These are phyloP conservation scores for Chrysolina haemoptera DNA, from an alignment of 2,888 invertebrate genomes.

Conservation along the genomic window DNA sequence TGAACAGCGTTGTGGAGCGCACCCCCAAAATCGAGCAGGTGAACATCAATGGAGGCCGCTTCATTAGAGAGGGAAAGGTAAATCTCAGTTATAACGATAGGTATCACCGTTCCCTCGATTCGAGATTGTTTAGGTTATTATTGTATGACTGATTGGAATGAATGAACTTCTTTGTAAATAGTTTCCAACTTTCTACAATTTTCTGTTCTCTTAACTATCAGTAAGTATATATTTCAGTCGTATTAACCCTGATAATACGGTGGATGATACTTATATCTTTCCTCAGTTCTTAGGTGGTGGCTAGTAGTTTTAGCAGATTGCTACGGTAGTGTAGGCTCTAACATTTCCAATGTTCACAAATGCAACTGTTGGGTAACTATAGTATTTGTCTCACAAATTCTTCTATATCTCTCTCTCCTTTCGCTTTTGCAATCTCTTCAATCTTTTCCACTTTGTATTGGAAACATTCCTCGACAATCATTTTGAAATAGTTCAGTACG, in stretches of 20 bases:
- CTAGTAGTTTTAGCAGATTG: background rate
- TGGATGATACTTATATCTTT: background rate
- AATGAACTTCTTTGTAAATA: slow-evolving; percentile 44
- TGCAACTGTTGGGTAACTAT: slow-evolving; percentile 19
- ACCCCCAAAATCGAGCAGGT: slow-evolving; percentile 96
- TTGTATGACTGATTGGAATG: slow-evolving; percentile 54
- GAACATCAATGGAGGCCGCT: slow-evolving; percentile 94
- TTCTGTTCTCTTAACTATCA: background rate
- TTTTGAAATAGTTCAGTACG: slow-evolving; percentile 2
- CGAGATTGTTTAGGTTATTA: slow-evolving; percentile 44
- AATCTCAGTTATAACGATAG: slow-evolving; percentile 59
- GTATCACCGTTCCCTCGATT: slow-evolving; percentile 4
- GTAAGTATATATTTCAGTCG: background rate
- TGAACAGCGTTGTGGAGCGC: slow-evolving; percentile 93
- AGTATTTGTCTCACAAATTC: slow-evolving; percentile 3
- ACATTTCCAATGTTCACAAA: slow-evolving; percentile 21
- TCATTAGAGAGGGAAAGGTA: slow-evolving; percentile 98
- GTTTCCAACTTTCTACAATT: background rate
- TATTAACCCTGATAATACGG: slow-evolving; percentile 12
- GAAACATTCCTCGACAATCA: slow-evolving; percentile 13
- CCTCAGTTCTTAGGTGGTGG: slow-evolving; percentile 21
- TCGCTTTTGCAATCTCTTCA: background rate
- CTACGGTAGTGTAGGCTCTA: background rate
- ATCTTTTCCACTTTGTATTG: background rate
- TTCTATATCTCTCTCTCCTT: background rate